Evolutionary conservation across 2,113 vertebrate species (phyloP).

Genomic region (Podocnemis expansa): DNA sequence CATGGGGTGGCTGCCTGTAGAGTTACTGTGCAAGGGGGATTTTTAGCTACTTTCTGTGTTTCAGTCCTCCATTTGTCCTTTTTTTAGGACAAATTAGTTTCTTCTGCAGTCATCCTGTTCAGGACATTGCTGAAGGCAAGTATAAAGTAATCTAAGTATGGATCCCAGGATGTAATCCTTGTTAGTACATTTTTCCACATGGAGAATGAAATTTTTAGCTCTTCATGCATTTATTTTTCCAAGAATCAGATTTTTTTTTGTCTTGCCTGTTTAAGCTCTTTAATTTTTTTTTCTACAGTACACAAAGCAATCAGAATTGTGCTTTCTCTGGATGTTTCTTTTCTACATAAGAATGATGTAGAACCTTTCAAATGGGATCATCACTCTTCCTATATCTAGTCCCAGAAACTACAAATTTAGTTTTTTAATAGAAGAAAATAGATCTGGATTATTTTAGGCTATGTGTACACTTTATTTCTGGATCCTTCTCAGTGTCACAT

Average conservation of each 20-base stretch:
- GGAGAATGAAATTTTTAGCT: not conserved
- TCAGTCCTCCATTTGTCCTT: not conserved
- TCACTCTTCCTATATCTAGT: not conserved
- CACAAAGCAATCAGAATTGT: not conserved
- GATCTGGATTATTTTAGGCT: not conserved
- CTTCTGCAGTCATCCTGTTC: too few species aligned
- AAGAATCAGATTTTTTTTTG: too few species aligned
- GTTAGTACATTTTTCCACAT: not conserved
- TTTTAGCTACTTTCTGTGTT: not conserved
- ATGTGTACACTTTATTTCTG: not conserved
- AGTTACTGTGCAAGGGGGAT: accelerated
- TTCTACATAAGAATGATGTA: not conserved
- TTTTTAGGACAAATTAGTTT: not conserved
- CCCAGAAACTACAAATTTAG: not conserved
- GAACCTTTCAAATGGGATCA: not conserved
- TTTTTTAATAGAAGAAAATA: not conserved
- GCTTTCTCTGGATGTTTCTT: not conserved
- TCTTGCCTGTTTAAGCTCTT: too few species aligned
- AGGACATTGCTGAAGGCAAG: too few species aligned
- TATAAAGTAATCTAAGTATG: too few species aligned
- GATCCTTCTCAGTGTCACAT: not conserved
- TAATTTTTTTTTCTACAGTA: too few species aligned
- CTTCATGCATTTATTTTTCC: too few species aligned
- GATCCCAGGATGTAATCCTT: too few species aligned
- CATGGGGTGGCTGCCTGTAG: not conserved